phyloP scores from a whole-genome alignment of 2,888 invertebrate genomes.

The Allolobophora icterica region DNA sequence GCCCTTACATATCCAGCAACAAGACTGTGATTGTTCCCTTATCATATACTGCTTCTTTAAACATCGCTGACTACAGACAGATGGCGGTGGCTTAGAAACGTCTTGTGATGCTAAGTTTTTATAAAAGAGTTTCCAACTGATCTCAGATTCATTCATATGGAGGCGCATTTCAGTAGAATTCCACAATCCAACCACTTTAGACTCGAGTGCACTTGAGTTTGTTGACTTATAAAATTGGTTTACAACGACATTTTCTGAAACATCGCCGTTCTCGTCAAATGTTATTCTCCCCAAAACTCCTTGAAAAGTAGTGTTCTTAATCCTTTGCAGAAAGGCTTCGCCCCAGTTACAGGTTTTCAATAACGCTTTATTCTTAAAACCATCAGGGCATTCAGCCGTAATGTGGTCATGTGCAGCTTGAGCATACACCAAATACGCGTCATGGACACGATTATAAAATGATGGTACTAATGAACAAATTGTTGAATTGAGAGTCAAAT shows the following conservation, averaged over 20 bases:
- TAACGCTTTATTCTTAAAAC: constrained; percentile 34
- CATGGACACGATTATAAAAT: constrained; percentile 46
- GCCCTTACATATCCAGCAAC: constrained; percentile 46
- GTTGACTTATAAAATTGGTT: constrained; percentile 48
- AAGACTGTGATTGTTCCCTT: background rate
- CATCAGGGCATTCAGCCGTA: constrained; percentile 49
- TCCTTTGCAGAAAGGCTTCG: constrained; percentile 47
- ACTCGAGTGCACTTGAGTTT: background rate
- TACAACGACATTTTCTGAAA: too few relatives aligned
- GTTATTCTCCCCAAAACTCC: constrained; percentile 51
- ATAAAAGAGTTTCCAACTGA: background rate
- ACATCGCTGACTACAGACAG: background rate
- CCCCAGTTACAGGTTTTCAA: constrained; percentile 48
- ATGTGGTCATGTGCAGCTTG: constrained; percentile 51
- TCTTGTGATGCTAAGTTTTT: background rate
- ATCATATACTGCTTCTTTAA: background rate
- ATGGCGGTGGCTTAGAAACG: background rate
- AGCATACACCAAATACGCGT: constrained; percentile 53
- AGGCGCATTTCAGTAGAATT: background rate
- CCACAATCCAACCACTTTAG: constrained; percentile 28
- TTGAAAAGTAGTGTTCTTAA: constrained; percentile 51
- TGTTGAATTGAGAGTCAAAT: background rate
- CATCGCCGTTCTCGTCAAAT: too few relatives aligned
- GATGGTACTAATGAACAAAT: background rate
- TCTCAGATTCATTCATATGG: background rate